Evolutionary conservation across 2,888 invertebrate species (phyloP).

Genomic region (Caenorhabditis afra): DNA sequence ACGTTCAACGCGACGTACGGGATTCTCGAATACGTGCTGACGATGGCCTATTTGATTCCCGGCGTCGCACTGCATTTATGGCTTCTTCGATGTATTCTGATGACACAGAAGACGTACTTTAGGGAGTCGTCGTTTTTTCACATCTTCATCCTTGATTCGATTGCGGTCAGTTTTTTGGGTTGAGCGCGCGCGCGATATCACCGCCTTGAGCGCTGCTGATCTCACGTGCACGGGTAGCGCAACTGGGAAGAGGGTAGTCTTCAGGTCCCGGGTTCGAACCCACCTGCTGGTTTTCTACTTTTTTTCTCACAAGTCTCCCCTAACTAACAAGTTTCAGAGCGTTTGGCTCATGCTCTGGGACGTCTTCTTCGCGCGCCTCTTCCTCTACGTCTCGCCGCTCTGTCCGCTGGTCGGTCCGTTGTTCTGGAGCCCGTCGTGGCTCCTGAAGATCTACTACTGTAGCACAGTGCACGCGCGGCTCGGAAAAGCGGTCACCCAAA

Average conservation of each 20-base stretch:
- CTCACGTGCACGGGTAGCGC: too few relatives aligned
- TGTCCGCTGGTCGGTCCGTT: constrained; percentile 34
- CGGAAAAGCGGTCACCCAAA: constrained; percentile 25
- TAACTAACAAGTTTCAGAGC: constrained; percentile 11
- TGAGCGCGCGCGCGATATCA: too few relatives aligned
- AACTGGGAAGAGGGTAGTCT: too few relatives aligned
- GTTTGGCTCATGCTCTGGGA: background rate
- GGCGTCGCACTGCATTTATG: background rate
- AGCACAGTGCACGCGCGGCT: constrained; percentile 2
- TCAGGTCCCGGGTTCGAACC: background rate
- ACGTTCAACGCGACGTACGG: background rate
- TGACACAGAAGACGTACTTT: background rate
- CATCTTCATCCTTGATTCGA: constrained; percentile 4
- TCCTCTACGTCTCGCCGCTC: constrained; percentile 22
- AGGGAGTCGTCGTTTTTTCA: background rate
- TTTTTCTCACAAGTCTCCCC: too few relatives aligned
- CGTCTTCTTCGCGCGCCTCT: constrained; percentile 22
- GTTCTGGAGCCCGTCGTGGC: constrained; percentile 17
- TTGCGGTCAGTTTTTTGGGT: constrained; percentile 16
- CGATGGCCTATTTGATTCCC: background rate
- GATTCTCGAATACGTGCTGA: background rate
- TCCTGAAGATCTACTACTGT: constrained; percentile 26
- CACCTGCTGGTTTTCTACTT: background rate
- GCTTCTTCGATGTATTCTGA: background rate
- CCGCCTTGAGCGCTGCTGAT: too few relatives aligned